A percentile compares a stretch with the other conserved stretches of the same genome.
These are phyloP conservation scores for Malurus alboscapulatus DNA, from an alignment of 2,113 vertebrate genomes.

Conservation along the genomic window DNA sequence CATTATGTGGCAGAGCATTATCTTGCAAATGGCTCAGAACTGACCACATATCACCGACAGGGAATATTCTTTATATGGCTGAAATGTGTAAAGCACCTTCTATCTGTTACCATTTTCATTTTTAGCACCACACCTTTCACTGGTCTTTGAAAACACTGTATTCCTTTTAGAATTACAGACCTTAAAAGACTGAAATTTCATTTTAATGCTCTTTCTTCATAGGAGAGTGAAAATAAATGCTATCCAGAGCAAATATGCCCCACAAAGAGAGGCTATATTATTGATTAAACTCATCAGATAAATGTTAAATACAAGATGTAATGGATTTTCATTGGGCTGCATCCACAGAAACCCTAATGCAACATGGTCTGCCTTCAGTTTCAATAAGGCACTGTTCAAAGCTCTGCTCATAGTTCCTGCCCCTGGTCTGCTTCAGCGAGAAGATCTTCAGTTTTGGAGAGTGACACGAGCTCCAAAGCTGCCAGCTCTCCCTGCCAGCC, in stretches of 20 bases:
- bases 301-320: background rate
- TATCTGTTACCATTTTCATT: background rate
- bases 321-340: background rate
- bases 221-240: background rate
- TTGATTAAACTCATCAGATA: background rate
- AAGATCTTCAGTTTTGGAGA: background rate
- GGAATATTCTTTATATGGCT: background rate
- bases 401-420: background rate
- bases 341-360: background rate
- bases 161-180: background rate
- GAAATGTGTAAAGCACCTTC: background rate
- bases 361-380: background rate
- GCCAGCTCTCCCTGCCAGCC: too few relatives aligned
- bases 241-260: background rate
- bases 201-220: background rate
- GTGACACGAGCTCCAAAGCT: fast-evolving
- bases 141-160: background rate
- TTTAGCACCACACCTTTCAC: background rate
- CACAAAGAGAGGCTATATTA: background rate
- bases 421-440: background rate
- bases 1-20: background rate
- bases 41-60: background rate
- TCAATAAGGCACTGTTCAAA: background rate
- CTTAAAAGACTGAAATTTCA: background rate
- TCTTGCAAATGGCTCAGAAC: background rate